These are phyloP conservation scores for Austrolebias charrua DNA, from an alignment of 2,797 vertebrate species.

Conservation along the genomic window DNA sequence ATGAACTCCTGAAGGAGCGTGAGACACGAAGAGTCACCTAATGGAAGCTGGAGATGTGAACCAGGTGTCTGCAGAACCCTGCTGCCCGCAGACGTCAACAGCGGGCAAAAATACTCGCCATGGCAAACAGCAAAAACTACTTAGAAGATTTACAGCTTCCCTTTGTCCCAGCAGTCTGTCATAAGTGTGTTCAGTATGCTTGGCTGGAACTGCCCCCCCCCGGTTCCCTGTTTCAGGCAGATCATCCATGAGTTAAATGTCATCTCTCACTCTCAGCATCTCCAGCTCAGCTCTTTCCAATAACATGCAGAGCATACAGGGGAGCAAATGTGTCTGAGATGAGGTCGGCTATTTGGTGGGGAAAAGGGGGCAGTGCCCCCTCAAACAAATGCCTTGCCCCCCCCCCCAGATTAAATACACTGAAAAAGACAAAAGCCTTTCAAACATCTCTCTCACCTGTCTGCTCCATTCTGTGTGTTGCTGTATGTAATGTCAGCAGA, in stretches of 20 bases:
- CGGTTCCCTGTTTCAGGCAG: conserved; percentile 42
- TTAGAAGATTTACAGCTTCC: conserved; percentile 53
- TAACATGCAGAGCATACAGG: conserved; percentile 55
- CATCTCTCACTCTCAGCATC: conserved; percentile 37
- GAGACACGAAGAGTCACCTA: conserved; percentile 53
- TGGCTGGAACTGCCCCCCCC: conserved; percentile 43
- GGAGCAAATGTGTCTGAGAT: conserved; percentile 55
- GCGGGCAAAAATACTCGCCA: conserved; percentile 30
- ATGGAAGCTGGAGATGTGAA: conserved; percentile 57
- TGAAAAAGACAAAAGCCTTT: no score
- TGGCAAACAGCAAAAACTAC: conserved; percentile 66
- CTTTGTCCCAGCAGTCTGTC: conserved; percentile 46
- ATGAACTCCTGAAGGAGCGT: conserved; percentile 41
- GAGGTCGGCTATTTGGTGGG: no score
- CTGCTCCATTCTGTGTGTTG: no score
- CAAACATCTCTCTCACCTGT: no score
- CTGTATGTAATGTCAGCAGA: no score
- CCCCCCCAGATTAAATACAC: no score
- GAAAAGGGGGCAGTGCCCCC: no score
- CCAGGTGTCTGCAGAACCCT: conserved; percentile 63
- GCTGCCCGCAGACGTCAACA: conserved; percentile 51
- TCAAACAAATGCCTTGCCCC: no score
- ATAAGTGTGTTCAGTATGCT: conserved; percentile 52
- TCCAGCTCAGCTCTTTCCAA: conserved; percentile 43
- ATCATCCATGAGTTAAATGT: conserved; percentile 57